phyloP scores from a whole-genome alignment of 2,797 vertebrate species.

The Aratinga solstitialis region DNA sequence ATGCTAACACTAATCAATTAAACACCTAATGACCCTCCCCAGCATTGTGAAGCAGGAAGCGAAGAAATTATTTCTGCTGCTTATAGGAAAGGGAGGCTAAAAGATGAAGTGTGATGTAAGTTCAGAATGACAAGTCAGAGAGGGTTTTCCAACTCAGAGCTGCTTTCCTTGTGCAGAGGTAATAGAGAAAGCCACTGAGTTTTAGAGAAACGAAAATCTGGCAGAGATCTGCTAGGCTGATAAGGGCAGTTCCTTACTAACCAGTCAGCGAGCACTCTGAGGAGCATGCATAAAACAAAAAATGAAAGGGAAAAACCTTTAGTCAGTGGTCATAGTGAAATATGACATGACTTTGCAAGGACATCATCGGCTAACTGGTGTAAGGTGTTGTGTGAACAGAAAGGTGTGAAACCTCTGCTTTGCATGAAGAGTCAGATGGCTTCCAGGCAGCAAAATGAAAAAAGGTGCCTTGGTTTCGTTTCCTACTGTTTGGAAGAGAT shows the following conservation, averaged over 20 bases:
- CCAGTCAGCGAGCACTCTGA: not conserved
- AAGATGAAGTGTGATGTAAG: not conserved
- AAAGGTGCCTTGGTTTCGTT: conserved; percentile 45
- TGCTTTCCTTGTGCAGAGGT: not conserved
- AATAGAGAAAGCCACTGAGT: not conserved
- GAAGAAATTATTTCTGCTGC: not conserved
- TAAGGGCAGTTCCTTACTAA: not conserved
- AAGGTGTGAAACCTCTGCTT: conserved; percentile 78
- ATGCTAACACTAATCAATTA: not conserved
- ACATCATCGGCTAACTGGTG: conserved; percentile 18
- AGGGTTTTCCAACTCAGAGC: conserved; percentile 16
- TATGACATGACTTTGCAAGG: conserved; percentile 54
- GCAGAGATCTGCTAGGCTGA: not conserved
- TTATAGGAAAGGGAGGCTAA: not conserved
- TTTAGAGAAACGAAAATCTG: conserved; percentile 27
- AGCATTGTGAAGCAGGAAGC: not conserved
- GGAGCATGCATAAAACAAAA: conserved; percentile 62
- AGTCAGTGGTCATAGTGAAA: conserved; percentile 41
- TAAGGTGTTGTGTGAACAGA: conserved; percentile 37
- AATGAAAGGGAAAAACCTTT: conserved; percentile 65
- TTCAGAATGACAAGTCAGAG: conserved; percentile 1
- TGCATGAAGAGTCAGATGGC: conserved; percentile 65
- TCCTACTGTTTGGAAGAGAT: conserved; percentile 32
- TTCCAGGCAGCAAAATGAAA: conserved; percentile 66
- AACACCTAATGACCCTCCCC: not conserved